A percentile compares a stretch with the other conserved stretches of the same genome.
Conservation (phyloP, 2,888 invertebrate genomes). For the Drosophila merina region DNA sequence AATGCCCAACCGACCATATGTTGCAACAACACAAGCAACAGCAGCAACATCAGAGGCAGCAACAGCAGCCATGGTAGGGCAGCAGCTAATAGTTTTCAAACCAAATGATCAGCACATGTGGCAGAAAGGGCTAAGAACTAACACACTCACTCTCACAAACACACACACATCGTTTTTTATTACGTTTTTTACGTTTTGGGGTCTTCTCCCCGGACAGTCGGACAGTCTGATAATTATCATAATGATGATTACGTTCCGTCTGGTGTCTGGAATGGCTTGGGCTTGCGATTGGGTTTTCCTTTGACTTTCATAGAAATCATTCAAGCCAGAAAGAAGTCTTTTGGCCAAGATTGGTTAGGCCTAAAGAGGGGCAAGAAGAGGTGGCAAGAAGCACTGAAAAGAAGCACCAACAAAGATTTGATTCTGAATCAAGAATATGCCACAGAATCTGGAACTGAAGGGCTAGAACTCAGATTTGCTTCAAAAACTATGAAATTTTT, state of each 20-base stretch:
- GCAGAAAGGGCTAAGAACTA: conserved; percentile 47
- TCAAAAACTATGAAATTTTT: background rate
- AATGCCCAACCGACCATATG: conserved; percentile 73
- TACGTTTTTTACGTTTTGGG: conserved; percentile 16
- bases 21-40: conserved; percentile 51
- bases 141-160: conserved; percentile 11
- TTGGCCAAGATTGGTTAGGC: conserved; percentile 28
- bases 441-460: conserved; percentile 26
- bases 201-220: conserved; percentile 21
- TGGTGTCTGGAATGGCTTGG: conserved; percentile 30
- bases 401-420: conserved; percentile 70
- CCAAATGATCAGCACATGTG: conserved; percentile 77
- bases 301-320: conserved; percentile 69
- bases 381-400: conserved; percentile 43
- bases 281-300: conserved; percentile 28
- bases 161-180: conserved; percentile 21
- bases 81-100: conserved; percentile 79
- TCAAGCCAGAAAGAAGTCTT: conserved; percentile 60
- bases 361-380: too few relatives aligned
- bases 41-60: conserved; percentile 29
- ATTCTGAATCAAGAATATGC: conserved; percentile 53
- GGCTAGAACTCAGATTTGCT: background rate
- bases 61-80: conserved; percentile 47
- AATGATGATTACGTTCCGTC: conserved; percentile 66
- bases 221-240: conserved; percentile 55